Conservation (phyloP, 1,140 invertebrate genomes). For the Zaprionus africanus region DNA sequence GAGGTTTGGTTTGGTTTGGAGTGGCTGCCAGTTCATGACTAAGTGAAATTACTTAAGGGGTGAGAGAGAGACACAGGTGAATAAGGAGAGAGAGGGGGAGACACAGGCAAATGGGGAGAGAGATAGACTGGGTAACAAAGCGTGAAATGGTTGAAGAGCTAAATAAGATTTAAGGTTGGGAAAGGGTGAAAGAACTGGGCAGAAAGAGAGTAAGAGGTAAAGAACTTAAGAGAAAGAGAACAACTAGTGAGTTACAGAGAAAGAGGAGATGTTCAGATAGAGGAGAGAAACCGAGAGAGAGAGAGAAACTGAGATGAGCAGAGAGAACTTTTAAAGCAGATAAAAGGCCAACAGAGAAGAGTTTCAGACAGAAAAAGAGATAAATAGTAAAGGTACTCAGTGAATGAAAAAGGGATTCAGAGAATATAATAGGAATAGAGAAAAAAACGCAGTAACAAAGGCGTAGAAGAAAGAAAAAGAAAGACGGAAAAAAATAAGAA, state of each 20-base stretch:
- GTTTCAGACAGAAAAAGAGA: neutral
- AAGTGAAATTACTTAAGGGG: constrained; percentile 3
- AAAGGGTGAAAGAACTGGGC: neutral
- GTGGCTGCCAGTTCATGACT: constrained; percentile 6
- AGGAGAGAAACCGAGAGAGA: neutral
- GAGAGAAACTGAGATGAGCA: no score
- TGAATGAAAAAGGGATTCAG: no score
- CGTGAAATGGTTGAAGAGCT: no score
- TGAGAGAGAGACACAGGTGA: neutral
- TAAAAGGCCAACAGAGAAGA: neutral
- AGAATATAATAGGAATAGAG: no score
- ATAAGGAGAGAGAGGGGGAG: neutral
- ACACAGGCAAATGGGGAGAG: neutral
- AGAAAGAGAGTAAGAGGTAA: neutral
- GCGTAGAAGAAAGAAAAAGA: no score
- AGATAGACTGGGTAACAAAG: neutral
- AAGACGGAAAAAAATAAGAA: no score
- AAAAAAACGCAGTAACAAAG: no score
- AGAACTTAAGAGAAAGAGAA: neutral
- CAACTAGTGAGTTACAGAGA: neutral
- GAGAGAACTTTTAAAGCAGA: no score
- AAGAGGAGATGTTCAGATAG: no score
- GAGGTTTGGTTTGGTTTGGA: constrained; percentile 1
- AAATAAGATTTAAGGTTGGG: neutral
- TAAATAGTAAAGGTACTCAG: neutral